A percentile compares a stretch with the other conserved stretches of the same genome.
phyloP scores from a whole-genome alignment of 2,113 vertebrate species.

The Ctenomys sociabilis region DNA sequence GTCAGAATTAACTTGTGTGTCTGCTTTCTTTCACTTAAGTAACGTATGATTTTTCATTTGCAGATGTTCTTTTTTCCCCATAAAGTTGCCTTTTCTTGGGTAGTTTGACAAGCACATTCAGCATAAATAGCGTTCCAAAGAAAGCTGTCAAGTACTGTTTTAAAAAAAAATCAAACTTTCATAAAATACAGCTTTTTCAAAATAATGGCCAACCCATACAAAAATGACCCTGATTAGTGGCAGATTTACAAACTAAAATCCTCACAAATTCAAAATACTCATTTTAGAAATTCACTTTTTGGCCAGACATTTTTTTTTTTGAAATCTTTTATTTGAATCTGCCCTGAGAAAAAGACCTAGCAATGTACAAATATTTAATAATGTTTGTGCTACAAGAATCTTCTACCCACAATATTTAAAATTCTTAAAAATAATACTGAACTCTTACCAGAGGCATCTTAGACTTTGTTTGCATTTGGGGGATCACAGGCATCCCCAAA shows the following conservation, averaged over 20 bases:
- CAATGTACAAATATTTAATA: constrained; percentile 4
- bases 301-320: constrained; percentile 30
- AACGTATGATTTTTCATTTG: constrained; percentile 57
- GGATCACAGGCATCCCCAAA: constrained; percentile 28
- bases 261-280: constrained; percentile 30
- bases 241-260: constrained; percentile 72
- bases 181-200: constrained; percentile 70
- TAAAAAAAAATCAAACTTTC: constrained; percentile 70
- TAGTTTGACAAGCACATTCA: constrained; percentile 70
- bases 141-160: constrained; percentile 56
- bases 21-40: neutral
- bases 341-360: neutral
- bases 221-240: neutral
- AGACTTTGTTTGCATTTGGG: constrained; percentile 63
- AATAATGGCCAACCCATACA: constrained; percentile 45
- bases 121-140: constrained; percentile 67
- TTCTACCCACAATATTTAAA: constrained; percentile 52
- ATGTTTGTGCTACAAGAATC: neutral
- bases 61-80: constrained; percentile 56
- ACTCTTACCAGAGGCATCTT: constrained; percentile 31
- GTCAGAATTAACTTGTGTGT: constrained; percentile 62
- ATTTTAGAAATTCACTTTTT: constrained; percentile 73
- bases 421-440: constrained; percentile 62
- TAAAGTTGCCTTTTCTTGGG: constrained; percentile 42
- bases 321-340: neutral